Percentiles rank a stretch among this genome's conserved stretches.
These are phyloP conservation scores for Ptychochromis oligacanthus DNA, from an alignment of 2,113 vertebrate species.

Conservation along the genomic window DNA sequence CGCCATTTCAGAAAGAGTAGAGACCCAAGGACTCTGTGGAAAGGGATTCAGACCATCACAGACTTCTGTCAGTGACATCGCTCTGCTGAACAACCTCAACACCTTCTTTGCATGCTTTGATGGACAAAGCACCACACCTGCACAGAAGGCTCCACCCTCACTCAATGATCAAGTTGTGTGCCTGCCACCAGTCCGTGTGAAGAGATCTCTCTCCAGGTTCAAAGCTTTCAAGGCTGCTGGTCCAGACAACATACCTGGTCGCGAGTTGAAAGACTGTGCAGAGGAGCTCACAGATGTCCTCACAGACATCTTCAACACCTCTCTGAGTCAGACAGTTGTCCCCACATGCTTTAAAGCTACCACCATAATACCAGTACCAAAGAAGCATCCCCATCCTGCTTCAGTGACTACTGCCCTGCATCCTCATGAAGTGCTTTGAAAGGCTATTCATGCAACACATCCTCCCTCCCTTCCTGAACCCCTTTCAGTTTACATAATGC, in stretches of 20 bases:
- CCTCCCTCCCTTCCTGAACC: neutral
- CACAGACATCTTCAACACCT: neutral
- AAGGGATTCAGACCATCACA: neutral
- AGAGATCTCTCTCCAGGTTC: neutral
- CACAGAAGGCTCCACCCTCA: neutral
- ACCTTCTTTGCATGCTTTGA: neutral
- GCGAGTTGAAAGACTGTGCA: neutral
- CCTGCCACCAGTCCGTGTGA: neutral
- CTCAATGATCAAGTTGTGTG: neutral
- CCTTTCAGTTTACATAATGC: neutral
- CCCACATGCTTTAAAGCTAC: neutral
- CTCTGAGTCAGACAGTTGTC: neutral
- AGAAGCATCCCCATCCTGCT: neutral
- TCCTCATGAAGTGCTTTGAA: neutral
- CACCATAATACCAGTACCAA: neutral
- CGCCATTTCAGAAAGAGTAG: too few relatives aligned
- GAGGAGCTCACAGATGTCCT: neutral
- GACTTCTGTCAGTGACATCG: neutral
- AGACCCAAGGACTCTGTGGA: neutral
- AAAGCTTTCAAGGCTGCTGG: neutral
- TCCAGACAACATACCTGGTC: neutral
- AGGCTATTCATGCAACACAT: neutral
- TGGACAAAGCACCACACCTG: neutral
- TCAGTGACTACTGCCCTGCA: neutral
- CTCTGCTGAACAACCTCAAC: neutral